phyloP scores from a whole-genome alignment of 2,797 vertebrate genomes.

The Antrozous pallidus region DNA sequence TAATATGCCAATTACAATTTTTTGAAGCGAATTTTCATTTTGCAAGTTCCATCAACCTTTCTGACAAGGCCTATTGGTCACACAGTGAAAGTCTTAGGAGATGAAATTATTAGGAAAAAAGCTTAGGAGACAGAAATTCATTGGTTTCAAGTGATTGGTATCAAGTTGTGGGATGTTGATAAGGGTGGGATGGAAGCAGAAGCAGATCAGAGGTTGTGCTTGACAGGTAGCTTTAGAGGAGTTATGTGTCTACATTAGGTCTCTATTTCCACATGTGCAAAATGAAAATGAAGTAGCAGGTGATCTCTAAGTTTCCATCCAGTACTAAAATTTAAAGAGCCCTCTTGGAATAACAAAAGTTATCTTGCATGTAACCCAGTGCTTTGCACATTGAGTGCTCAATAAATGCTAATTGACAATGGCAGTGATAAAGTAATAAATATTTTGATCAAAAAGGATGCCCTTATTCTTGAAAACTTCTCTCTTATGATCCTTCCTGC shows the following conservation, averaged over 20 bases:
- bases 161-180: background rate
- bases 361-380: background rate
- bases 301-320: background rate
- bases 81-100: background rate
- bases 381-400: background rate
- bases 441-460: background rate
- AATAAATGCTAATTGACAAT: background rate
- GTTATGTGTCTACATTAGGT: background rate
- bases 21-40: slow-evolving; percentile 15
- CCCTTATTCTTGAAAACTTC: background rate
- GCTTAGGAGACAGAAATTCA: background rate
- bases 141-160: background rate
- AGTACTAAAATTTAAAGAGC: background rate
- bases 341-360: slow-evolving; percentile 6
- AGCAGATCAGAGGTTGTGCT: background rate
- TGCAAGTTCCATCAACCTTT: background rate
- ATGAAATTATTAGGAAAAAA: background rate
- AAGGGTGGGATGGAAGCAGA: background rate
- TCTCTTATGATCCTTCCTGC: too few species aligned
- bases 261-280: background rate
- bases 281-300: background rate
- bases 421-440: background rate
- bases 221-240: background rate
- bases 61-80: background rate
- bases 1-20: background rate